phyloP scores from a whole-genome alignment of 2,888 invertebrate species.

The Drosophila testacea region DNA sequence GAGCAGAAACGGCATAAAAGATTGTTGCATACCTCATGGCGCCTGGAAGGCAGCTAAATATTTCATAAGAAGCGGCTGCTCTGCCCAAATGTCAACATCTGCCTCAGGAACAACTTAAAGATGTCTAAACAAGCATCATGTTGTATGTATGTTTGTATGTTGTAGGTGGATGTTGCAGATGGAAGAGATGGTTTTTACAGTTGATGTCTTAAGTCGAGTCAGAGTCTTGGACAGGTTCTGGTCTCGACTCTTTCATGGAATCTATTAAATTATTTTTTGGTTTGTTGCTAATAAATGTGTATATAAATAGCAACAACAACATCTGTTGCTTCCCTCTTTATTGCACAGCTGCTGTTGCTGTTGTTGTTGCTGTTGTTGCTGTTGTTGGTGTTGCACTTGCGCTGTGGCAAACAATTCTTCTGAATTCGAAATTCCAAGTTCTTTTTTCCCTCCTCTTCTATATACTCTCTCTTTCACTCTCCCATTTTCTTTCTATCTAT shows the following conservation, averaged over 20 bases:
- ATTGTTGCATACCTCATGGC: slow-evolving; percentile 74
- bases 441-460: slow-evolving; percentile 12
- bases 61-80: slow-evolving; percentile 58
- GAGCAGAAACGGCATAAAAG: slow-evolving; percentile 47
- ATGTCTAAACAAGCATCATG: slow-evolving; percentile 3
- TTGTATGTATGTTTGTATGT: background rate
- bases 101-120: slow-evolving; percentile 37
- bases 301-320: slow-evolving; percentile 44
- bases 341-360: slow-evolving; percentile 29
- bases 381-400: slow-evolving; percentile 46
- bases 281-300: slow-evolving; percentile 64
- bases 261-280: slow-evolving; percentile 65
- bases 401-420: slow-evolving; percentile 45
- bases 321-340: slow-evolving; percentile 38
- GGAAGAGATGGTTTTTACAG: background rate
- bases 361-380: slow-evolving; percentile 10
- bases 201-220: slow-evolving; percentile 42
- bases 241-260: slow-evolving; percentile 59
- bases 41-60: slow-evolving; percentile 56
- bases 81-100: slow-evolving; percentile 61
- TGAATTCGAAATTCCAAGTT: slow-evolving; percentile 60
- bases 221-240: slow-evolving; percentile 1
- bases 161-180: background rate
- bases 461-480: slow-evolving; percentile 1
- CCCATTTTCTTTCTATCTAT: slow-evolving; percentile 19